These are phyloP conservation scores for Torymus auratus DNA, from an alignment of 2,888 invertebrate species.

Conservation along the genomic window DNA sequence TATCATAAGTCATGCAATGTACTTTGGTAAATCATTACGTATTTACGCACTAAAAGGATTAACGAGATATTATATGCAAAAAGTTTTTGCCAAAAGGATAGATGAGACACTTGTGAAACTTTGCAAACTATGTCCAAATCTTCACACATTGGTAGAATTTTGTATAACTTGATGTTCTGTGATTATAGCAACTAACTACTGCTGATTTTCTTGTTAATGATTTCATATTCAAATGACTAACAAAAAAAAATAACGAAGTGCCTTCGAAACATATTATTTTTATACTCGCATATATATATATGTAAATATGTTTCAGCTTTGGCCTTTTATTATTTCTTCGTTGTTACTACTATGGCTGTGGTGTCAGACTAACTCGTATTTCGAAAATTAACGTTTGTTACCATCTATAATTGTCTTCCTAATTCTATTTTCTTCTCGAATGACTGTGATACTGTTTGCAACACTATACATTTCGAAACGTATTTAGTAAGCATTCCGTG, in stretches of 20 bases:
- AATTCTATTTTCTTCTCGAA: conserved; percentile 19
- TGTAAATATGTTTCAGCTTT: conserved; percentile 21
- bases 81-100: conserved; percentile 83
- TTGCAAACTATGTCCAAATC: conserved; percentile 82
- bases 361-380: conserved; percentile 31
- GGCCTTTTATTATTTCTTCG: conserved; percentile 1
- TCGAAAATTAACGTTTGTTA: conserved; percentile 32
- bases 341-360: conserved; percentile 22
- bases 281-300: conserved; percentile 2
- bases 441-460: neutral
- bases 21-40: conserved; percentile 78
- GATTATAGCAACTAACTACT: conserved; percentile 33
- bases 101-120: conserved; percentile 84
- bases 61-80: conserved; percentile 82
- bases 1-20: conserved; percentile 68
- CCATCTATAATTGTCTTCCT: conserved; percentile 10
- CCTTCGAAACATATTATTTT: conserved; percentile 28
- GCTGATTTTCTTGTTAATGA: conserved; percentile 1
- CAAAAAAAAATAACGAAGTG: conserved; percentile 6
- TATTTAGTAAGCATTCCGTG: conserved; percentile 11
- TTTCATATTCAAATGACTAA: conserved; percentile 41
- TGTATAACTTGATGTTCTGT: conserved; percentile 34
- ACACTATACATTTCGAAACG: neutral
- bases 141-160: conserved; percentile 82
- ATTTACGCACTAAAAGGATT: conserved; percentile 84